Base-by-base conservation (phyloP, 37 sponge, comb jelly and placozoan genomes). In the Chondrilla cf. caribensis region DNA sequence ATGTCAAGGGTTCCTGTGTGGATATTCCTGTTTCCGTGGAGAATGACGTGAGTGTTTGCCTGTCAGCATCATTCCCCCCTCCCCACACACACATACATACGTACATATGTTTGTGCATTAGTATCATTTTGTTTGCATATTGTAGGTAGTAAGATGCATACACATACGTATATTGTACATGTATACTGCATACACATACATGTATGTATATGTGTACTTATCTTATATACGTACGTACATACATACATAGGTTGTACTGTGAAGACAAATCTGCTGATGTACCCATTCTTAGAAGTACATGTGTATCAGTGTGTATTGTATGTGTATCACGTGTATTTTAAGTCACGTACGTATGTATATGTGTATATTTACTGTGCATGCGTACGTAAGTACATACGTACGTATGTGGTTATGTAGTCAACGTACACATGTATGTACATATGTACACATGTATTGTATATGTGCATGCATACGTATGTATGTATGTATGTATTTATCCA, bases 11-110 rank as follows among this genome's bases (percentile, higher is more conserved):
- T 0, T 33, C 67, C 40, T 87, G 85, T 37, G 55, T 83, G 29
- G 91, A 90, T 54, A 70, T 96, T 7, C 93, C 96, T 2, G 78
- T 96, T 1, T 90, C 77, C 54, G 76, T 87, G 18, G 83, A 93
- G 77, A 81, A 67, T 44, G 88, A 93, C 70, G 84, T 84, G 75
- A 33, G 66, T 38, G 64, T 21, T 11, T 58, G 38, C n/a, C n/a
- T n/a, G n/a, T n/a, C n/a, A n/a, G n/a, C n/a, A n/a, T n/a, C n/a
- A n/a, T n/a, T n/a, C n/a, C n/a, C n/a, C n/a, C n/a, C n/a, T n/a
- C n/a, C n/a, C n/a, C n/a, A n/a, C n/a, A n/a, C n/a, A n/a, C n/a
- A n/a, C n/a, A n/a, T n/a, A n/a, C n/a, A n/a, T 54, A 33, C 35
- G 68, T 67, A 33, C 35, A 33, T 67, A 33, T 29, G 32, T 29